Evolutionary conservation across 2,888 invertebrate species (phyloP), one percentile per base, ranked within the genome.

Genomic region (Acrocera orbiculus): DNA sequence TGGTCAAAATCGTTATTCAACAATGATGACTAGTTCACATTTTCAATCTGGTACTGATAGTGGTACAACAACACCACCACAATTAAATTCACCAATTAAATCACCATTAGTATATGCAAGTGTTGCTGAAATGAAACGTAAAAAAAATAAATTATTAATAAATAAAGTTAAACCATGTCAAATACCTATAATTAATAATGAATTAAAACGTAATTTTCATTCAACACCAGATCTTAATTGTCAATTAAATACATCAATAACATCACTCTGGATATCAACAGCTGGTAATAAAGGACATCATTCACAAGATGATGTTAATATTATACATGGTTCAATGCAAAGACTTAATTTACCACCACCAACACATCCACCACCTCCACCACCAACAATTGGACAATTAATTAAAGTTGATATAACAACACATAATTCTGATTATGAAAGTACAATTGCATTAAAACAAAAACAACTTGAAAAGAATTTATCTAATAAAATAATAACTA

Each of bases 61-160:
- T 39, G 64, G 67, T 17, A 62, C 65, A 32, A 66, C 64, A 47
- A 73, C 73, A 36, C 76, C 73, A 37, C 67, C 70, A 44, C 40
- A 46, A 15, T 54, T 47, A 17, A 50, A 48, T 5, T 77, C 78
- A 8, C 78, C 79, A 5, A 73, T 78, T 35, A 69, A 69, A 46
- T 59, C 65, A 2, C 64, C 68, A 3, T 63, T 71, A 30, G 87
- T 89, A 24, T 92, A 90, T 60, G 85, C 87, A 27, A 90, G 89
- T 52, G 90, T 90, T 27, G 85, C 90, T 0, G 90, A 92, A 58
- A 90, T 92, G 92, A 92, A 92, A 59, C 71, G 92, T 35, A 78
- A 80, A 35, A 54, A 49, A 38, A 58, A 56, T 37, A 56, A 58
- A 40, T 54, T 55, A 34, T 60, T 60, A 36, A 59, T 61, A 1